Conservation (phyloP, 2,113 vertebrate genomes). For the Hippoglossus stenolepis region DNA sequence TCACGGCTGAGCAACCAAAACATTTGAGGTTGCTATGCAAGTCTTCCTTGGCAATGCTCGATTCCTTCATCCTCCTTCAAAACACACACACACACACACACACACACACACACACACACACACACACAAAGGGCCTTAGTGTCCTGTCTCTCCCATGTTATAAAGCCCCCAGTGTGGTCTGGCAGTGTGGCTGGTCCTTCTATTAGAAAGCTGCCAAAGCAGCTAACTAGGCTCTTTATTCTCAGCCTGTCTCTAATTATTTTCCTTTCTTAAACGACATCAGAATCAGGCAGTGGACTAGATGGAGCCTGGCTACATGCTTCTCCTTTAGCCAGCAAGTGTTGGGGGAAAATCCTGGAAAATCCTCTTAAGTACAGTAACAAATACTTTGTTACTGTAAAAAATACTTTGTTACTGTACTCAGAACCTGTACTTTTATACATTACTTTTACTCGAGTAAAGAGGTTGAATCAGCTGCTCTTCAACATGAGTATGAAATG, state of each 20-base stretch:
- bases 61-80: conserved; percentile 7
- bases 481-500: too few species aligned
- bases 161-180: conserved; percentile 67
- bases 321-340: background rate
- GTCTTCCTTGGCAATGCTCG: conserved; percentile 18
- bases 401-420: too few species aligned
- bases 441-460: too few species aligned
- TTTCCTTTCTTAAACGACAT: conserved; percentile 55
- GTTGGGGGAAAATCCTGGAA: background rate
- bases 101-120: conserved; percentile 32
- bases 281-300: conserved; percentile 20
- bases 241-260: conserved; percentile 56
- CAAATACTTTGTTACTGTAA: too few species aligned
- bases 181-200: conserved; percentile 23
- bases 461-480: too few species aligned
- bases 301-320: conserved; percentile 9
- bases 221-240: conserved; percentile 64
- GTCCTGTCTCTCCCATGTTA: conserved; percentile 53
- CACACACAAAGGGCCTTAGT: conserved; percentile 51
- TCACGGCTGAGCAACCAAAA: conserved; percentile 7
- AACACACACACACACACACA: conserved; percentile 18
- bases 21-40: background rate
- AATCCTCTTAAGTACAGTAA: too few species aligned
- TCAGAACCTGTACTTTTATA: too few species aligned
- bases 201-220: conserved; percentile 44